Base-by-base conservation (phyloP, 2,113 vertebrate genomes). In the Polypterus senegalus region DNA sequence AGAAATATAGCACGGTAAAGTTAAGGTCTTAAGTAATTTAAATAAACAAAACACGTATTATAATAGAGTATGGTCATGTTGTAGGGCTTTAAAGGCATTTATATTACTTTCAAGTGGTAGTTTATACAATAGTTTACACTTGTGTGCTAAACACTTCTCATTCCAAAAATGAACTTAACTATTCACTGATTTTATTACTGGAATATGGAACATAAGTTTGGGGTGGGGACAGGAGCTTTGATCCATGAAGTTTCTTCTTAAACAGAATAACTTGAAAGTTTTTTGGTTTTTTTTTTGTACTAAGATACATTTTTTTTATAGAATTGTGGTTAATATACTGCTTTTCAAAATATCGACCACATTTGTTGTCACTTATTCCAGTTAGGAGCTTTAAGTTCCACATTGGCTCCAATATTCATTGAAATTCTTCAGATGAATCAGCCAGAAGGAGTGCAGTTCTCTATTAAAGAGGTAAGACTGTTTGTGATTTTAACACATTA, bases 381-480 rank as follows among this genome's bases (percentile, higher is more conserved):
- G 93, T 59, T 98, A 68, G 81, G 67, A 0, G 71, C 79, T 46
- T 58, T 97, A 74, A 84, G 75, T 7, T 72, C 90, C 0, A 77
- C 77, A 0, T 64, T 94, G 74, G 85, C 85, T 67, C 85, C 90
- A 0, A 72, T 94, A 45, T 76, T 97, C 65, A 59, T 97, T 77
- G 92, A 97, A 11, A 66, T 92, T 10, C 69, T 97, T 9, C 74
- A 93, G 57, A 89, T 77, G 47, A 92, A 79, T 69, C 92, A 92
- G 69, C 94, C 95, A 0, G 95, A 97, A 67, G 95, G 94, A 54
- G 84, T 98, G 47, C 76, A 83, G 9, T 76, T 98, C 5, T 67
- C 78, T 5, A 64, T 97, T 57, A 89, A 77, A 44, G 83, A 91
- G 92, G 93, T 95, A 70, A 45, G 76, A 5, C 61, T 54, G 8